A percentile compares a stretch with the other conserved stretches of the same genome.
Evolutionary conservation across 2,797 vertebrate genomes (phyloP).

Genomic region (Botia kubotai): DNA sequence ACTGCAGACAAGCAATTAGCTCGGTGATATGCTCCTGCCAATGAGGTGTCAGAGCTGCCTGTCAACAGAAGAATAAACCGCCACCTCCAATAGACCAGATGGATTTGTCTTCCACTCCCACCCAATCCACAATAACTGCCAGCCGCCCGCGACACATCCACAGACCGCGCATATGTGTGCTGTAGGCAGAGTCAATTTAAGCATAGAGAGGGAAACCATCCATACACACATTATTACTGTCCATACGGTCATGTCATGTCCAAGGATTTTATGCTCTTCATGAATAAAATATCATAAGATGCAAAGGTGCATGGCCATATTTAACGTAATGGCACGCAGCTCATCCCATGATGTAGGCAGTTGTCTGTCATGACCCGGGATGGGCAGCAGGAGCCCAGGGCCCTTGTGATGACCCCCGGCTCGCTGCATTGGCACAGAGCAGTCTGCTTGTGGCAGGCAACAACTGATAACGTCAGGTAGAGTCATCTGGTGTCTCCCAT

Average conservation of each 20-base stretch:
- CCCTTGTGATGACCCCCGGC: conserved; percentile 1
- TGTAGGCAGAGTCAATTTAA: conserved; percentile 10
- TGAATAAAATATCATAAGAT: conserved; percentile 10
- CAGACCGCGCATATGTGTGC: neutral
- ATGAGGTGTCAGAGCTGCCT: conserved; percentile 60
- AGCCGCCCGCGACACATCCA: conserved; percentile 7
- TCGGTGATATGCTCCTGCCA: conserved; percentile 56
- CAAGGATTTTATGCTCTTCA: neutral
- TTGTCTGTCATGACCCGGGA: neutral
- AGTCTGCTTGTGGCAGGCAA: conserved; percentile 2
- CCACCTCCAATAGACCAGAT: conserved; percentile 31
- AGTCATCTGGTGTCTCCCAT: conserved; percentile 3
- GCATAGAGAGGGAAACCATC: neutral
- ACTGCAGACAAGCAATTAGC: conserved; percentile 59
- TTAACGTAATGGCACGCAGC: neutral
- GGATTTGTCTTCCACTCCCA: conserved; percentile 34
- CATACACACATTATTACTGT: neutral
- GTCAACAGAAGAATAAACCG: conserved; percentile 49
- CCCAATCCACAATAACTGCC: neutral
- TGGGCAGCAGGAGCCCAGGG: neutral
- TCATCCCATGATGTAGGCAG: neutral
- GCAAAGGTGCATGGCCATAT: neutral
- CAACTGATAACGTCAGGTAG: conserved; percentile 3
- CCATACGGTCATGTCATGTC: conserved; percentile 11
- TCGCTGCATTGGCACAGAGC: neutral